Evolutionary conservation across 1,140 invertebrate species (phyloP).

Genomic region (Eriosoma lanigerum): DNA sequence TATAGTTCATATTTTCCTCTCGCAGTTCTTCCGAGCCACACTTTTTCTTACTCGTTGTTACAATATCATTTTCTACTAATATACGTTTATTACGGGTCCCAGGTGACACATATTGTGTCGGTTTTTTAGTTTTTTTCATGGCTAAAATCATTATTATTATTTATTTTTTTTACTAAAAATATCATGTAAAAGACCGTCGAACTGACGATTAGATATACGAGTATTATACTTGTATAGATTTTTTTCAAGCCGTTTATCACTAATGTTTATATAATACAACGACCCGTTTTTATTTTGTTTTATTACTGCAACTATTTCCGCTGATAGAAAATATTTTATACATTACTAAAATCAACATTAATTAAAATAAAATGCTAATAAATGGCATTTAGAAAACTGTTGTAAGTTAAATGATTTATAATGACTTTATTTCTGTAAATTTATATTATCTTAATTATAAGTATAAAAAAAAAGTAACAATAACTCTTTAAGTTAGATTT

Average conservation of each 20-base stretch:
- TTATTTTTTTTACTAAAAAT: constrained; percentile 3
- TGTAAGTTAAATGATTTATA: no score
- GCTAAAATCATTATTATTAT: constrained; percentile 21
- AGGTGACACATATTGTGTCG: constrained; percentile 33
- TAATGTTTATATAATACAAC: background rate
- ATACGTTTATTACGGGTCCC: constrained; percentile 19
- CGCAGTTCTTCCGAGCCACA: constrained; percentile 20
- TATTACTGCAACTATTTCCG: background rate
- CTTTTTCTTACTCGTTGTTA: constrained; percentile 23
- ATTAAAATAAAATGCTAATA: no score
- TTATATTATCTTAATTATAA: no score
- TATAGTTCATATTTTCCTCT: constrained; percentile 28
- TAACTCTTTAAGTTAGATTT: no score
- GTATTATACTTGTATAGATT: background rate
- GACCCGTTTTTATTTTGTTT: background rate
- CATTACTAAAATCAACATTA: no score
- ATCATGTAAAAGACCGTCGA: background rate
- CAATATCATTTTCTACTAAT: constrained; percentile 13
- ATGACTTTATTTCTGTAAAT: no score
- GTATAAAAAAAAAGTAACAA: no score
- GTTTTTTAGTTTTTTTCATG: background rate
- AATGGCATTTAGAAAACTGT: no score
- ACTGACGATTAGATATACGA: constrained; percentile 38
- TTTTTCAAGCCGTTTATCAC: background rate
- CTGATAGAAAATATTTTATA: no score